These are phyloP conservation scores for Typhlichthys eigenmanni DNA, from an alignment of 2,797 vertebrate species.

Conservation along the genomic window DNA sequence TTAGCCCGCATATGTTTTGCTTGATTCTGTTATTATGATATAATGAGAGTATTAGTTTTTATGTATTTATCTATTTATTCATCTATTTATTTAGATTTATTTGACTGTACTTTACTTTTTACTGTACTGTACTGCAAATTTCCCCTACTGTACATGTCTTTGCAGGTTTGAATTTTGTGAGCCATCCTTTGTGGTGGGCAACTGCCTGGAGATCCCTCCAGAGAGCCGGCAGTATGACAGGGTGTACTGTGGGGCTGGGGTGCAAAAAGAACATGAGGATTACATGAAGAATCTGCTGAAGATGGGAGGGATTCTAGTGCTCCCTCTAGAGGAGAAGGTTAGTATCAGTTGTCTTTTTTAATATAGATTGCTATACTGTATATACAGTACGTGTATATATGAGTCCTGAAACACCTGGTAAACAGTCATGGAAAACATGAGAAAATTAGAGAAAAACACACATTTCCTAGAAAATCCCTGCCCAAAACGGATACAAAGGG, in stretches of 20 bases:
- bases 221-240: conserved; percentile 91
- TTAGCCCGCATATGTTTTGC: no score
- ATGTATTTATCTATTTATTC: no score
- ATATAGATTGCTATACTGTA: not conserved
- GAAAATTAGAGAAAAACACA: no score
- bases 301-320: conserved; percentile 93
- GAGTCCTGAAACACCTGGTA: no score
- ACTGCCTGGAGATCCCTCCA: conserved; percentile 91
- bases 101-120: no score
- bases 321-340: conserved; percentile 97
- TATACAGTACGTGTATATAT: not conserved
- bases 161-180: conserved; percentile 96
- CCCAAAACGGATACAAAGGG: no score
- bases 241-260: conserved; percentile 95
- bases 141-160: not conserved
- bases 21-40: not conserved
- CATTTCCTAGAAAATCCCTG: no score
- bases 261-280: conserved; percentile 92
- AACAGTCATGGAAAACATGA: no score
- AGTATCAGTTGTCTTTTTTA: conserved; percentile 2
- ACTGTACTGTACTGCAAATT: no score
- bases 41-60: not conserved
- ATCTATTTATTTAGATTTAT: no score
- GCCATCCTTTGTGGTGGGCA: conserved; percentile 91
- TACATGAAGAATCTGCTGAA: conserved; percentile 96